Evolutionary conservation across 2,113 vertebrate genomes (phyloP).

Genomic region (Scalopus aquaticus): DNA sequence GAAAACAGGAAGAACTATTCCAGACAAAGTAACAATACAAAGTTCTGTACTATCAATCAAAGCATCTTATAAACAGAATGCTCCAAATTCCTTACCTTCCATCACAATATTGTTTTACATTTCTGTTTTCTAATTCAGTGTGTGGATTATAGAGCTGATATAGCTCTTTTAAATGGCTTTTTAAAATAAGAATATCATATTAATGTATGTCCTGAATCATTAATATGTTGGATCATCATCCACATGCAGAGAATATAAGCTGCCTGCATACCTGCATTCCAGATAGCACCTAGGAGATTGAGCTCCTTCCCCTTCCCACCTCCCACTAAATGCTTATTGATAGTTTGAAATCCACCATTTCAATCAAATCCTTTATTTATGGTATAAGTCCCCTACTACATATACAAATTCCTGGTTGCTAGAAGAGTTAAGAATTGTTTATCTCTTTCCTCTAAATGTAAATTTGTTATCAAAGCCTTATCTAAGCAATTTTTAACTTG

Average conservation of each 20-base stretch:
- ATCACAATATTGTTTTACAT: slow-evolving; percentile 22
- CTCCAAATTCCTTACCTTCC: slow-evolving; percentile 59
- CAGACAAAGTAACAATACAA: slow-evolving; percentile 78
- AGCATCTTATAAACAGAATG: slow-evolving; percentile 60
- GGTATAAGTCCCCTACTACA: neutral
- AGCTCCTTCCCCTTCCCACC: neutral
- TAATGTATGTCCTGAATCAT: neutral
- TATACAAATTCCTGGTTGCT: neutral
- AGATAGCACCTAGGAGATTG: neutral
- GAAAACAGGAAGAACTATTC: slow-evolving; percentile 84
- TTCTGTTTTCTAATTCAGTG: slow-evolving; percentile 1
- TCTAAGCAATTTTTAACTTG: neutral
- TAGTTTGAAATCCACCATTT: neutral
- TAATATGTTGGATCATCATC: no score
- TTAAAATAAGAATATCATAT: neutral
- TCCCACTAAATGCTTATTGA: neutral
- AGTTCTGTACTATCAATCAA: slow-evolving; percentile 42
- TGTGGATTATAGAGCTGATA: neutral
- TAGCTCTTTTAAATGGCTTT: neutral
- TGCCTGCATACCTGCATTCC: neutral
- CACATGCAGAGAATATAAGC: neutral
- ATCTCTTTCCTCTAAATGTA: neutral
- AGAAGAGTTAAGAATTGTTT: neutral
- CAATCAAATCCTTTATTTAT: neutral
- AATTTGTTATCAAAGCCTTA: neutral